Percentiles rank a stretch among this genome's conserved stretches.
Evolutionary conservation across 2,888 invertebrate species (phyloP).

Genomic region (Arrhopalites spinosus): DNA sequence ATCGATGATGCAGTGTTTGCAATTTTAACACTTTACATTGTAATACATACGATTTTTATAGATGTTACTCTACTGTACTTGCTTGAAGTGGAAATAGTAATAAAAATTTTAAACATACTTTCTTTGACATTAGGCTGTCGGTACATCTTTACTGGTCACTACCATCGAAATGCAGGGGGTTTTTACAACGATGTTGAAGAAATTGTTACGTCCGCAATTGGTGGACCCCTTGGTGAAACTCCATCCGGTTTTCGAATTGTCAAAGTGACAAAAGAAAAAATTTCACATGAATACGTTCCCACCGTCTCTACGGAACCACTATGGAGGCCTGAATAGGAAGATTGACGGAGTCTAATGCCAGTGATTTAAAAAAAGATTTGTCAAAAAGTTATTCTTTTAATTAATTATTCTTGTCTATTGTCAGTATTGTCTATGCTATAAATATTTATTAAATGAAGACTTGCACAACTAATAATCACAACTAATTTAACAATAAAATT

Average conservation of each 20-base stretch:
- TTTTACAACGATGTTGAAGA: slow-evolving; percentile 60
- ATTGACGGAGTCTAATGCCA: too few species aligned
- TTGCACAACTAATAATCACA: too few species aligned
- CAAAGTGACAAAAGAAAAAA: slow-evolving; percentile 58
- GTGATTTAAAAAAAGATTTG: too few species aligned
- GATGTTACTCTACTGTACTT: not conserved
- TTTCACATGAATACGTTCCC: slow-evolving; percentile 59
- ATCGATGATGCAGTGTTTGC: not conserved
- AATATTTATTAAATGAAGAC: too few species aligned
- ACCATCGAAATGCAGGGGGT: slow-evolving; percentile 62
- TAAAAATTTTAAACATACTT: not conserved
- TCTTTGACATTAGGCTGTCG: slow-evolving; percentile 60
- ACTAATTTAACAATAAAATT: too few species aligned
- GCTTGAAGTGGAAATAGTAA: too few species aligned
- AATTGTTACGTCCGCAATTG: slow-evolving; percentile 62
- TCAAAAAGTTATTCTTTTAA: too few species aligned
- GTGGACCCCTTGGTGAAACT: slow-evolving; percentile 61
- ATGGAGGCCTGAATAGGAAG: not conserved
- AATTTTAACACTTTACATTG: too few species aligned
- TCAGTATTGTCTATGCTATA: too few species aligned
- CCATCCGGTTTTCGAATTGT: slow-evolving; percentile 61
- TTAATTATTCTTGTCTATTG: too few species aligned
- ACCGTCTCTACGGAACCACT: not conserved
- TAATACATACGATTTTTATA: too few species aligned
- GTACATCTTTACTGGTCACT: slow-evolving; percentile 61